These are phyloP conservation scores for Orientallactaga sibirica DNA, from an alignment of 2,797 vertebrate species.

Conservation along the genomic window DNA sequence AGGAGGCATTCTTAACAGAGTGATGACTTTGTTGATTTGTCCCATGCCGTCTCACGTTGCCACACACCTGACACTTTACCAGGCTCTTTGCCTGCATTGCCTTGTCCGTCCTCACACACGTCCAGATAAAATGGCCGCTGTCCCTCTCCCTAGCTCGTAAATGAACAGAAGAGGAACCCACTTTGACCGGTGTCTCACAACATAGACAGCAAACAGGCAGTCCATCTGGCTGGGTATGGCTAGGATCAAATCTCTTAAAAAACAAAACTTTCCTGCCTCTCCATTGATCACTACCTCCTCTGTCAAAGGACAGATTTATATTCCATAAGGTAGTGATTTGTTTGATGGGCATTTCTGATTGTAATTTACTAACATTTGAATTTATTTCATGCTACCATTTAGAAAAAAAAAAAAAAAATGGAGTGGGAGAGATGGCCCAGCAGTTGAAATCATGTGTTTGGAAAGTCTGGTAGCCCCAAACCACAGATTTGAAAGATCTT, in stretches of 20 bases:
- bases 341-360: neutral
- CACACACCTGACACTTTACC: neutral
- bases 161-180: neutral
- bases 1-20: neutral
- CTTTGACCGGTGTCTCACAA: neutral
- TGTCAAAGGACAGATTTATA: neutral
- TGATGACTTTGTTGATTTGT: neutral
- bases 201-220: conserved; percentile 3
- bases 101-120: neutral
- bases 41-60: neutral
- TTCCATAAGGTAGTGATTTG: neutral
- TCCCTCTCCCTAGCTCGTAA: neutral
- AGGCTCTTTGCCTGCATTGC: neutral
- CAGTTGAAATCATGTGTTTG: too few species aligned
- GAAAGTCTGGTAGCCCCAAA: neutral
- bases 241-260: neutral
- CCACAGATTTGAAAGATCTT: neutral
- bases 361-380: neutral
- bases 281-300: neutral
- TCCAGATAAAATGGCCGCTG: neutral
- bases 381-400: neutral
- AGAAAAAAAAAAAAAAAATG: neutral
- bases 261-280: neutral
- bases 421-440: too few species aligned
- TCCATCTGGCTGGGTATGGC: neutral